Percentiles rank a stretch among this genome's conserved stretches.
Evolutionary conservation across 1,140 invertebrate species (phyloP).

Genomic region (Luehdorfia chinensis): DNA sequence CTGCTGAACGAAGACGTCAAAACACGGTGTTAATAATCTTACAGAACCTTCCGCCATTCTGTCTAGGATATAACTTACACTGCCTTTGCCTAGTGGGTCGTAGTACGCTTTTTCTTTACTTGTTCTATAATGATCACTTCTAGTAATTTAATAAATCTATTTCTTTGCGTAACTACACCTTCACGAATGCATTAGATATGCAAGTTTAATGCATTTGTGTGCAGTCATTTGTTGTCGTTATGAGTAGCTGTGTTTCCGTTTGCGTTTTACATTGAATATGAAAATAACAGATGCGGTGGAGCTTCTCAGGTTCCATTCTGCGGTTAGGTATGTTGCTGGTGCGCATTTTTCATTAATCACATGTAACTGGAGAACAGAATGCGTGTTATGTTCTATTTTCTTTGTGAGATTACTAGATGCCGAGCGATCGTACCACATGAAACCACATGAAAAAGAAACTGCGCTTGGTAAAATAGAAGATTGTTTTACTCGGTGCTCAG

Average conservation of each 20-base stretch:
- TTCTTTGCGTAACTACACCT: conserved; percentile 35
- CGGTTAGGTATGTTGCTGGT: background rate
- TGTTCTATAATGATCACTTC: no score
- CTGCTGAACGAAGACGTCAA: no score
- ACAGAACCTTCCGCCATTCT: no score
- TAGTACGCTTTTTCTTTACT: no score
- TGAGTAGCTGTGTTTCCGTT: conserved; percentile 26
- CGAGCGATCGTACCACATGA: no score
- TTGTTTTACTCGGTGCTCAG: background rate
- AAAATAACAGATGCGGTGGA: conserved; percentile 20
- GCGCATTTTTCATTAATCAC: background rate
- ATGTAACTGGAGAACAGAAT: background rate
- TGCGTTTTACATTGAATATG: conserved; percentile 27
- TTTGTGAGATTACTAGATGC: no score
- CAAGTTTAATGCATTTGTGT: conserved; percentile 47
- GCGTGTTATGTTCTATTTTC: no score
- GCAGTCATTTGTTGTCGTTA: conserved; percentile 42
- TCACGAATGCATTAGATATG: conserved; percentile 50
- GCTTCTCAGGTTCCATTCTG: background rate
- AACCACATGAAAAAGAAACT: no score
- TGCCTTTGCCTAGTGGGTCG: no score
- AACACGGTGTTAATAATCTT: no score
- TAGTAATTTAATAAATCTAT: conserved; percentile 18
- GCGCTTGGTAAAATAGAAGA: background rate
- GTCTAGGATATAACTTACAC: no score